A percentile compares a stretch with the other conserved stretches of the same genome.
These are phyloP conservation scores for Scaptomyza pallida DNA, from an alignment of 1,140 invertebrate species.

Conservation along the genomic window DNA sequence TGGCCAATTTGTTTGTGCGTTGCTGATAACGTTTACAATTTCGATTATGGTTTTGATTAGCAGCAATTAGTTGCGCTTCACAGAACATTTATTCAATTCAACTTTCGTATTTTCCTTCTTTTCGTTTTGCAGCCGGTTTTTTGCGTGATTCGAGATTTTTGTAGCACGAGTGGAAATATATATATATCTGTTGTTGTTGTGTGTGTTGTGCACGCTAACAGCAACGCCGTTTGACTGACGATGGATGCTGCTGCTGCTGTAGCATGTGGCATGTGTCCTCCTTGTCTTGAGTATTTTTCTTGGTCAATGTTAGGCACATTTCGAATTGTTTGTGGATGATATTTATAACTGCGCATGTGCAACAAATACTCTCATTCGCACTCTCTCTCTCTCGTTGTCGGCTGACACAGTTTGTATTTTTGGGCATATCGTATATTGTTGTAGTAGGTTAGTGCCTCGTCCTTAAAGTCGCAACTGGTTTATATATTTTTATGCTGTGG, in stretches of 20 bases:
- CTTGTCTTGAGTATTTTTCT: constrained; percentile 40
- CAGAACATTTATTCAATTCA: constrained; percentile 17
- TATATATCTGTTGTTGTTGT: neutral
- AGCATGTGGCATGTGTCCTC: constrained; percentile 1
- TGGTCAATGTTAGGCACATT: constrained; percentile 73
- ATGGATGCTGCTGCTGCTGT: constrained; percentile 46
- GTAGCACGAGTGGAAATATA: constrained; percentile 16
- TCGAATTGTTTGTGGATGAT: constrained; percentile 76
- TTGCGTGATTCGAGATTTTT: constrained; percentile 4
- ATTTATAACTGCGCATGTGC: constrained; percentile 47
- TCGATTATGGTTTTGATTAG: constrained; percentile 6
- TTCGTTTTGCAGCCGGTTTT: constrained; percentile 21
- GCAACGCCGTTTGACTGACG: constrained; percentile 75
- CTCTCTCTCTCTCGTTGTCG: constrained; percentile 37
- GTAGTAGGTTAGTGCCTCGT: constrained; percentile 78
- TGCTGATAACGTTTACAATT: constrained; percentile 15
- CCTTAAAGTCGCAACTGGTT: constrained; percentile 30
- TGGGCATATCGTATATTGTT: constrained; percentile 49
- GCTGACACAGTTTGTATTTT: constrained; percentile 64
- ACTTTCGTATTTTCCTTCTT: neutral
- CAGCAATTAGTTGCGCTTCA: constrained; percentile 21
- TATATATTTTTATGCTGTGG: neutral
- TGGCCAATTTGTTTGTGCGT: constrained; percentile 4
- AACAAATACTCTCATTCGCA: neutral
- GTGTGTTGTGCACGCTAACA: constrained; percentile 77